These are phyloP conservation scores for Pogonocichla stellata DNA, from an alignment of 2,113 vertebrate genomes.

Conservation along the genomic window DNA sequence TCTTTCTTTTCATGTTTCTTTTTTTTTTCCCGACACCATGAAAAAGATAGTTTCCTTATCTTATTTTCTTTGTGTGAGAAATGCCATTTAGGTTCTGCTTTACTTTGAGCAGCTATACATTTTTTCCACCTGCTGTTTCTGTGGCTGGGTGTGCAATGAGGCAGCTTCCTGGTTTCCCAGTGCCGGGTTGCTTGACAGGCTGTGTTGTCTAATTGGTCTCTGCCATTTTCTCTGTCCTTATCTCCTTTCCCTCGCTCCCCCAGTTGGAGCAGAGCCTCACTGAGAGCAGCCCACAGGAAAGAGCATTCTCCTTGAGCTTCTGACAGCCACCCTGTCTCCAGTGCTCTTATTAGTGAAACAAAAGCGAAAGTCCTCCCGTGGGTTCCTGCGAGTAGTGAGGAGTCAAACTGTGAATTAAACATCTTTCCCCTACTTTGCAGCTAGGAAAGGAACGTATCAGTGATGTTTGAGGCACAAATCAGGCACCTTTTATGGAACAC, in stretches of 20 bases:
- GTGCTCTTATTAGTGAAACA: neutral
- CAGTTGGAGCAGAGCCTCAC: neutral
- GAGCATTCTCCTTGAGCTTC: neutral
- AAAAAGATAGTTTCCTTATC: neutral
- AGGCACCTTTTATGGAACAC: neutral
- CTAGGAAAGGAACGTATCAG: neutral
- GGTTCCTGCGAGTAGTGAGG: neutral
- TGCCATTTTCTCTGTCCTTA: neutral
- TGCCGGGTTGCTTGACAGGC: neutral
- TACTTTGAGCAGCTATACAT: neutral
- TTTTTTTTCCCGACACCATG: neutral
- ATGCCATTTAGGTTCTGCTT: neutral
- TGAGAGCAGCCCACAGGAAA: neutral
- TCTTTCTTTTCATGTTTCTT: neutral
- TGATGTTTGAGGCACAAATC: neutral
- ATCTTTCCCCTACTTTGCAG: neutral
- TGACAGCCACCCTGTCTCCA: neutral
- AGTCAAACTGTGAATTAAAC: neutral
- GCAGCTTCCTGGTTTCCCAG: neutral
- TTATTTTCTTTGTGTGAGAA: neutral
- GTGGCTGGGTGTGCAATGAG: neutral
- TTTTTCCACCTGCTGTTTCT: neutral
- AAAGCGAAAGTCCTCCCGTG: neutral
- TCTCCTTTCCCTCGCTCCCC: neutral
- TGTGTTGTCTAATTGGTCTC: neutral